Base-by-base conservation (phyloP, 92 coral and sea anemone species). In the Palythoa heliodiscus region DNA sequence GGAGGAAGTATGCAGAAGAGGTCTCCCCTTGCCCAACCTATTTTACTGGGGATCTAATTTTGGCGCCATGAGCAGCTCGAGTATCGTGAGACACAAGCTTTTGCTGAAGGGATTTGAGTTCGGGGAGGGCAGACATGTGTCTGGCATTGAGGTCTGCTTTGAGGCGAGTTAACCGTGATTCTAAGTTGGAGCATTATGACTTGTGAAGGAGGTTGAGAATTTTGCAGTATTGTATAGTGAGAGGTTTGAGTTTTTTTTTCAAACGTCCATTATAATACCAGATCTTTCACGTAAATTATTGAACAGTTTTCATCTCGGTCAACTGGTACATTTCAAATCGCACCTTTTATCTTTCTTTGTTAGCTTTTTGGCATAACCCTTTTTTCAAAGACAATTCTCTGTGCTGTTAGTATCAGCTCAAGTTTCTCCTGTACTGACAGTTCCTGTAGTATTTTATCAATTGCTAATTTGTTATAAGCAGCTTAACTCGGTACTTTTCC, bases 1-100 rank as follows among this genome's bases (percentile, higher is more conserved):
- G 25, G 35, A 85, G 52, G 40, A 85, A 85, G 22, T 57, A 85
- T 2, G 50, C n/a, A n/a, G n/a, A n/a, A n/a, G n/a, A n/a, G n/a
- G n/a, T n/a, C n/a, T n/a, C n/a, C n/a, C n/a, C n/a, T n/a, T 57
- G 12, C 60, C 75, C 88, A 0, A 55, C 76, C 88, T 82, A 85
- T 1, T 39, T 24, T 0, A 75, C 82, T 12, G 61, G 43, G 12
- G 74, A 73, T 0, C 82, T 63, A 3, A 85, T 54, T 60, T 74
- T 50, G 39, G 82, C 71, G 1, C 82, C 88, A 23, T 74, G 68
- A 11, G 86, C 86, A 5, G 55, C 77, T 2, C 13, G 0, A 5
- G 77, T 3, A 12, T 72, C 77, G 13, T 68, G 53, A 69, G 75
- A 73, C 66, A 55, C 86, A 57, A 73, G n/a, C 61, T 71, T 64